Evolutionary conservation across 2,113 vertebrate species (phyloP).

Genomic region (Chlorodrepanis virens): DNA sequence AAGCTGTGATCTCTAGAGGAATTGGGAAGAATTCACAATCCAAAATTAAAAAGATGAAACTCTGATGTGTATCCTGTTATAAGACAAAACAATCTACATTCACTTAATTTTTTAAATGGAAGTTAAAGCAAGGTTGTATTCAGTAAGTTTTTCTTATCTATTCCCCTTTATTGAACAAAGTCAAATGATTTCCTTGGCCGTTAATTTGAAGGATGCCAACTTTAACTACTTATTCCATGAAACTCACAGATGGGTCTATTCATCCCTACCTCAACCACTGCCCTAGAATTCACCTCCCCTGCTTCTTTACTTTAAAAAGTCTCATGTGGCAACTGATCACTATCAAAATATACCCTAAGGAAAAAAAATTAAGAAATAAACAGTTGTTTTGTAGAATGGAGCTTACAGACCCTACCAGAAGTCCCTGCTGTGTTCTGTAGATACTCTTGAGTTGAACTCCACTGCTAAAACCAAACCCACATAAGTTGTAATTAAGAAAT

Average conservation of each 20-base stretch:
- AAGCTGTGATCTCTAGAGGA: not conserved
- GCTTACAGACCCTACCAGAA: not conserved
- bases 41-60: not conserved
- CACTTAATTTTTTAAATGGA: not conserved
- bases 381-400: not conserved
- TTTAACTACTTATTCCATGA: not conserved
- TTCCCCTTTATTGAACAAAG: not conserved
- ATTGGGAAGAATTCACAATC: not conserved
- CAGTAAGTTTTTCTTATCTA: not conserved
- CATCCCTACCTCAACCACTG: not conserved
- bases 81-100: not conserved
- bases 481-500: not conserved
- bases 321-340: not conserved
- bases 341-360: not conserved
- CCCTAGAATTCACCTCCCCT: not conserved
- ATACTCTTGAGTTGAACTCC: not conserved
- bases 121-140: not conserved
- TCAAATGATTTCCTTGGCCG: rapidly evolving
- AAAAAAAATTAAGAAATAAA: not conserved
- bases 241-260: not conserved
- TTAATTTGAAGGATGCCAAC: not conserved
- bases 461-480: not conserved
- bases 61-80: not conserved
- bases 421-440: not conserved
- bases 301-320: not conserved